A percentile compares a stretch with the other conserved stretches of the same genome.
These are phyloP conservation scores for Minunthozetes semirufus DNA, from an alignment of 2,888 invertebrate species.

Conservation along the genomic window DNA sequence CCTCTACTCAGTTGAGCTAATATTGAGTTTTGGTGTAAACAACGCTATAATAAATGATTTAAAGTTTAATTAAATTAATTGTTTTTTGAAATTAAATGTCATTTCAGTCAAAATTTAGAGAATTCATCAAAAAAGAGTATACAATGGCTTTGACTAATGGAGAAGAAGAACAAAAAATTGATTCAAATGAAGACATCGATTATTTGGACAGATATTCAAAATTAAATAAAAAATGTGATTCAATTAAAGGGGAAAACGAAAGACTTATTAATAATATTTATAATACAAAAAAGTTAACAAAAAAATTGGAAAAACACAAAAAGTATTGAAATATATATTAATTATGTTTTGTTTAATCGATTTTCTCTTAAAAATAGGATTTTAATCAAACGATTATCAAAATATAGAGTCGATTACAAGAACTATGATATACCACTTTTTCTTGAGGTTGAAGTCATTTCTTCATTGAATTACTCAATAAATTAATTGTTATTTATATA, in stretches of 20 bases:
- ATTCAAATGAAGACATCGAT: background rate
- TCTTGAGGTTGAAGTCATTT: background rate
- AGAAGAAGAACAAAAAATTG: background rate
- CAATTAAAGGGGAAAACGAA: constrained; percentile 31
- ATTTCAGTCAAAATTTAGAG: background rate
- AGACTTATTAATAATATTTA: constrained; percentile 20
- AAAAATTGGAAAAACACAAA: constrained; percentile 16
- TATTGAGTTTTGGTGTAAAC: no score
- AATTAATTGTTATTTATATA: background rate
- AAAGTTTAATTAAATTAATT: background rate
- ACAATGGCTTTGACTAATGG: background rate
- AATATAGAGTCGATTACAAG: constrained; percentile 1
- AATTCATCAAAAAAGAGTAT: background rate
- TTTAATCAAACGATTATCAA: background rate
- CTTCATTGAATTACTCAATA: background rate
- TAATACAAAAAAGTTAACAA: constrained; percentile 10
- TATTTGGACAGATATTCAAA: background rate
- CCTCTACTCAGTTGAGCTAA: no score
- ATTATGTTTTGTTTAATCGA: background rate
- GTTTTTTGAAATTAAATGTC: background rate
- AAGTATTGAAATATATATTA: background rate
- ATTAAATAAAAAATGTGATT: background rate
- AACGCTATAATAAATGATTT: background rate
- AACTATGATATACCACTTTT: constrained; percentile 13
- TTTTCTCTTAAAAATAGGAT: background rate